Conservation (phyloP, 2,797 vertebrate species). For the Hippopotamyrus pictus region DNA sequence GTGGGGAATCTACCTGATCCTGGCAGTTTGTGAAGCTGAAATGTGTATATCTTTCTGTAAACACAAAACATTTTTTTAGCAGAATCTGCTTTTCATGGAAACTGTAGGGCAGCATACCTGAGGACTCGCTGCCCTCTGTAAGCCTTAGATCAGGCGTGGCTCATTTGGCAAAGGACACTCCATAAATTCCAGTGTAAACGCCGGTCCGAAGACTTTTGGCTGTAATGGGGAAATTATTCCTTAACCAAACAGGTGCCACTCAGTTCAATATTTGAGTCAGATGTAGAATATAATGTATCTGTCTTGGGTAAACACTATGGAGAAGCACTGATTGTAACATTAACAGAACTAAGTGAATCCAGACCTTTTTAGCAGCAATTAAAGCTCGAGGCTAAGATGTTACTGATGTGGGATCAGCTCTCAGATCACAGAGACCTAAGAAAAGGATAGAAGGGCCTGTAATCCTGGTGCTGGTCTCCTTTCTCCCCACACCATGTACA, state of each 20-base stretch:
- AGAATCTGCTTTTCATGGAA: background rate
- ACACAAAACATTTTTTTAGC: background rate
- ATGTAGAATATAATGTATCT: background rate
- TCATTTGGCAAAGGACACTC: background rate
- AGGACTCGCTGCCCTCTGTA: background rate
- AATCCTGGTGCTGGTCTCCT: background rate
- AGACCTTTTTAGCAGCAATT: constrained; percentile 9
- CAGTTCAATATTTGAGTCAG: constrained; percentile 17
- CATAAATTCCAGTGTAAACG: background rate
- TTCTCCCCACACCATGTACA: background rate
- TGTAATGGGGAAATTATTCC: constrained; percentile 6
- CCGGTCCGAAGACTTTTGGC: background rate
- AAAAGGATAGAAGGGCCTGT: background rate
- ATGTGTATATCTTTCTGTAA: background rate
- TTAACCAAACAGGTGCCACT: constrained; percentile 2
- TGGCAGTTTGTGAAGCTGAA: background rate
- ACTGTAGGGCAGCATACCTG: background rate
- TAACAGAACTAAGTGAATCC: background rate
- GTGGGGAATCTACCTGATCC: background rate
- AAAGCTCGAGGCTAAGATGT: background rate
- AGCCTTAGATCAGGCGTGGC: background rate
- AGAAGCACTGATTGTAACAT: constrained; percentile 5
- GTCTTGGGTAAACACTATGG: background rate
- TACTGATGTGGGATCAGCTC: background rate
- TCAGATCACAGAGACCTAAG: background rate